Evolutionary conservation across 2,888 invertebrate species (phyloP).

Genomic region (Mesodorylaimus sp.): DNA sequence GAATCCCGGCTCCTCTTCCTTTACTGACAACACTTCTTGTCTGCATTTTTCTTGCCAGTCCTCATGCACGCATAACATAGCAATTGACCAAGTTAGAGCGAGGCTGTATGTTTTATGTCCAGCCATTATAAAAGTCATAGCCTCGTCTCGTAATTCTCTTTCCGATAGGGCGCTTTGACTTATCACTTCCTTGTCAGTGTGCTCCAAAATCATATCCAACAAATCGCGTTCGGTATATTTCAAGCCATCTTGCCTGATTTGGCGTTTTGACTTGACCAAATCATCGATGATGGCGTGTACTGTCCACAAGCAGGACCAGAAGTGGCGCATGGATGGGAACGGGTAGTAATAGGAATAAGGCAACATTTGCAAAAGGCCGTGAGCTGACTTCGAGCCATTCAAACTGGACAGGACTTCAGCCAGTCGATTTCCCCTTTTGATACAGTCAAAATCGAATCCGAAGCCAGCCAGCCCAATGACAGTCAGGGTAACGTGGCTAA

Average conservation of each 20-base stretch:
- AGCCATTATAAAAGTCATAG: constrained; percentile 4
- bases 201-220: constrained; percentile 1
- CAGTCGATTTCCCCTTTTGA: background rate
- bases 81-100: background rate
- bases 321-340: too few relatives aligned
- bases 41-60: background rate
- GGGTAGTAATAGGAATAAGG: too few relatives aligned
- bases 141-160: background rate
- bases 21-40: background rate
- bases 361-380: too few relatives aligned
- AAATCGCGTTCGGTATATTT: background rate
- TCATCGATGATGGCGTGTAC: background rate
- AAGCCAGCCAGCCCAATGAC: background rate
- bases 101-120: constrained; percentile 4
- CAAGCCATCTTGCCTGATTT: background rate
- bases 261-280: background rate
- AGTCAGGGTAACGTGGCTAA: background rate
- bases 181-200: background rate
- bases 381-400: too few relatives aligned
- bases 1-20: background rate
- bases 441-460: background rate
- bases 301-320: too few relatives aligned
- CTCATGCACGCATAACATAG: background rate
- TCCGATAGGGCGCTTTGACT: too few relatives aligned
- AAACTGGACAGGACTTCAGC: too few relatives aligned